A percentile compares a stretch with the other conserved stretches of the same genome.
Evolutionary conservation across 2,797 vertebrate genomes (phyloP).

Genomic region (Clarias laeviceps): DNA sequence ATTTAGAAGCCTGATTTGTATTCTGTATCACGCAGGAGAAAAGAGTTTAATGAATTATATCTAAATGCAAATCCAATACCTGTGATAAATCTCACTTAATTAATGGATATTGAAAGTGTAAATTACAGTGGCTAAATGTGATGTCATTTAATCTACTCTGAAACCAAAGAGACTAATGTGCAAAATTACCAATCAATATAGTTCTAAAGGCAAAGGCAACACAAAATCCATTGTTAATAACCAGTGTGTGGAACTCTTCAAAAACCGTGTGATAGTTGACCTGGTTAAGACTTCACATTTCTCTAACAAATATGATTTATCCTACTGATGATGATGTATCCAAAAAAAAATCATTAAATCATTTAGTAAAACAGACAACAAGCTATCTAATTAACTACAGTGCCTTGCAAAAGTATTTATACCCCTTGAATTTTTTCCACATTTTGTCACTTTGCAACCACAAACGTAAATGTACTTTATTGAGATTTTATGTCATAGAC

Average conservation of each 20-base stretch:
- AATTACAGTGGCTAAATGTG: background rate
- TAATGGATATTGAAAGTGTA: background rate
- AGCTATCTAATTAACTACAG: background rate
- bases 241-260: background rate
- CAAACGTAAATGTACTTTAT: too few relatives aligned
- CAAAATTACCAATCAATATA: background rate
- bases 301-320: background rate
- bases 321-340: background rate
- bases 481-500: too few relatives aligned
- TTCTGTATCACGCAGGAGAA: background rate
- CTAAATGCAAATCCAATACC: background rate
- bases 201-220: background rate
- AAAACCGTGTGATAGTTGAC: background rate
- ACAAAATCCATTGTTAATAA: background rate
- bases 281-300: background rate
- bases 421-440: too few relatives aligned
- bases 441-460: too few relatives aligned
- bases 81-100: slow-evolving; percentile 9
- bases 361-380: background rate
- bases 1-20: background rate
- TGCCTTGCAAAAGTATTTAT: too few relatives aligned
- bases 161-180: background rate
- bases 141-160: slow-evolving; percentile 6
- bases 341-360: background rate
- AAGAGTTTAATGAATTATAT: background rate